Evolutionary conservation across 2,888 invertebrate species (phyloP), one percentile per base, ranked within the genome.

Genomic region (Epirrhoe tristata): DNA sequence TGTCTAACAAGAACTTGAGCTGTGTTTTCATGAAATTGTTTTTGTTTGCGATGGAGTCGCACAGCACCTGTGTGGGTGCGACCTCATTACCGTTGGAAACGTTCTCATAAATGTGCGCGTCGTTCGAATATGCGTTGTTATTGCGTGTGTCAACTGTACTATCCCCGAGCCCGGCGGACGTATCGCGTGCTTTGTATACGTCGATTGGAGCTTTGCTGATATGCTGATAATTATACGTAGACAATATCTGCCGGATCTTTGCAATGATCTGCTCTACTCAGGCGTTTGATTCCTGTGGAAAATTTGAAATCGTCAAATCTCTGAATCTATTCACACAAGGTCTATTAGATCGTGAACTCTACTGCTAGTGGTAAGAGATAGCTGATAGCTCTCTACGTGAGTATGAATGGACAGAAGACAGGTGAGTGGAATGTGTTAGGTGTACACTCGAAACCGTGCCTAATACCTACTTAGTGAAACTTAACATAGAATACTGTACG

Each of bases 241-340:
- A 94, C 94, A 96, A 94, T 94, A 96, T 95, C 94, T 95, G 95
- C 94, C 96, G 96, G 95, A 96, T 96, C 95, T 95, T 96, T 95
- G 96, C 96, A 96, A 96, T 96, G 95, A 96, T 96, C 96, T 96
- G 96, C 95, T 96, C 96, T 95, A 96, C 96, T 96, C 97, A 97
- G 96, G 97, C 97, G 94, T 97, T 97, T 93, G 97, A 97, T 94
- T 97, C 97, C 96, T 96, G 93, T 80, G 94, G 94, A 89, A 90
- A 85, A 90, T 90, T 90, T 86, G 78, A 88, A 90, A 92, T 79
- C 86, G 86, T 90, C 87, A 89, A 78, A 84, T 83, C 83, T 84
- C 81, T 85, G 85, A 80, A 76, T 84, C 79, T 79, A 82, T 63
- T 77, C 34, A 78, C 73, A 75, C 71, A 75, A 71, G 69, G 69